These are phyloP conservation scores for Tenebrosternarchus preto DNA, from an alignment of 2,113 vertebrate genomes.

Conservation along the genomic window DNA sequence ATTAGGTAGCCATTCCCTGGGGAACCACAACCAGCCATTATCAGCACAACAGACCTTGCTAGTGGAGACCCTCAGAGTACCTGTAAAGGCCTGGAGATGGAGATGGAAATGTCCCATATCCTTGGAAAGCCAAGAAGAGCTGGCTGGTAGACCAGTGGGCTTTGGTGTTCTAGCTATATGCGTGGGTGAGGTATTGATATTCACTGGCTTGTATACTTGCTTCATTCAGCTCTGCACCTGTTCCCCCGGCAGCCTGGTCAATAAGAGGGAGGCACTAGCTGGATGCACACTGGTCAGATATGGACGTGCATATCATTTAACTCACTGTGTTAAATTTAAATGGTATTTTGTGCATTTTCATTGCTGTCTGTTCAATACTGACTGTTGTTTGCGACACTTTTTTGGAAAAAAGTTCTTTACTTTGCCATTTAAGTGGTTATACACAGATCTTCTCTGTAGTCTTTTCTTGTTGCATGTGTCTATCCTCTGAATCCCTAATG, in stretches of 20 bases:
- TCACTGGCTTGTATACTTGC: constrained; percentile 32
- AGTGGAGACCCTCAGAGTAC: constrained; percentile 22
- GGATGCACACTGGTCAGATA: constrained; percentile 22
- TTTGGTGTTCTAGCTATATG: neutral
- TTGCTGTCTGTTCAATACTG: neutral
- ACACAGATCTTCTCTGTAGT: neutral
- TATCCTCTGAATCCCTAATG: constrained; percentile 28
- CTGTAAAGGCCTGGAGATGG: constrained; percentile 3
- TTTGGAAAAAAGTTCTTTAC: neutral
- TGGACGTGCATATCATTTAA: constrained; percentile 4
- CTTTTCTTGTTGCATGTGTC: neutral
- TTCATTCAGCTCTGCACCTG: constrained; percentile 23
- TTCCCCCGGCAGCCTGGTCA: constrained; percentile 12
- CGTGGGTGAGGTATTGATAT: constrained; percentile 15
- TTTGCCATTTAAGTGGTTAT: neutral
- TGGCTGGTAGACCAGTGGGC: neutral
- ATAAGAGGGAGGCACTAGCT: constrained; percentile 20
- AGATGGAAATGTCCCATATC: constrained; percentile 16
- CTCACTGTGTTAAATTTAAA: neutral
- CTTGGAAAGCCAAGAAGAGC: neutral
- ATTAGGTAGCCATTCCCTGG: constrained; percentile 63
- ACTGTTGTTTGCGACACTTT: neutral
- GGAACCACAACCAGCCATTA: constrained; percentile 47
- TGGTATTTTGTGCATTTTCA: neutral
- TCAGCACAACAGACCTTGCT: constrained; percentile 38